phyloP scores from a whole-genome alignment of 1,140 invertebrate genomes.

The Aphaenogaster rudis region DNA sequence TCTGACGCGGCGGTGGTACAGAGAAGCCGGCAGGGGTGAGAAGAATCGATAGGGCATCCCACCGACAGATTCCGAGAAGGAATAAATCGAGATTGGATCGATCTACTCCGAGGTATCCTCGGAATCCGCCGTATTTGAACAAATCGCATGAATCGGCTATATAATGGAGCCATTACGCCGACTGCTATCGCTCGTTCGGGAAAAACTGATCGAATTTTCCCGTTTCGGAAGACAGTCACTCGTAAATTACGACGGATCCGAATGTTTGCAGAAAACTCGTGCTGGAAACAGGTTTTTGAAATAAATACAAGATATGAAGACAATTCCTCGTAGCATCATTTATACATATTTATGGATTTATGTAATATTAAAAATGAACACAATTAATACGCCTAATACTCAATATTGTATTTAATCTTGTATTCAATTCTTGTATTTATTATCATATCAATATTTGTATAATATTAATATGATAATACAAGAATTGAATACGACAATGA shows the following conservation, averaged over 20 bases:
- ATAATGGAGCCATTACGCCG: conserved; percentile 66
- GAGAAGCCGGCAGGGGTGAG: neutral
- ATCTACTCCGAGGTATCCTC: conserved; percentile 37
- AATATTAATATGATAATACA: neutral
- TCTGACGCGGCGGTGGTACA: neutral
- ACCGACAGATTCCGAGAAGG: conserved; percentile 28
- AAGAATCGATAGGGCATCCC: conserved; percentile 24
- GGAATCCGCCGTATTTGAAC: conserved; percentile 59
- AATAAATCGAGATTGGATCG: conserved; percentile 20
- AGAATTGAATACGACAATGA: neutral
- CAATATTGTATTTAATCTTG: neutral
- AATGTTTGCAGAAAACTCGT: neutral
- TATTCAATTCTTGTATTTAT: neutral
- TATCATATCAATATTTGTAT: neutral
- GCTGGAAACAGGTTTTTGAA: neutral
- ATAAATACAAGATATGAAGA: neutral
- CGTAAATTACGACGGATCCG: conserved; percentile 15
- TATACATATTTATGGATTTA: neutral
- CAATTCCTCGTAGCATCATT: neutral
- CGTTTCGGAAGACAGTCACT: conserved; percentile 17
- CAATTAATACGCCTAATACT: neutral
- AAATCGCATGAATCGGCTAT: conserved; percentile 55
- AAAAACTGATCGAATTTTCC: conserved; percentile 24
- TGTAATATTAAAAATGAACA: neutral
- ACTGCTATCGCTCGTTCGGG: neutral